Percentiles rank a stretch among this genome's conserved stretches.
phyloP scores from a whole-genome alignment of 64 coral and sea anemone genomes.

The Acropora yongei region DNA sequence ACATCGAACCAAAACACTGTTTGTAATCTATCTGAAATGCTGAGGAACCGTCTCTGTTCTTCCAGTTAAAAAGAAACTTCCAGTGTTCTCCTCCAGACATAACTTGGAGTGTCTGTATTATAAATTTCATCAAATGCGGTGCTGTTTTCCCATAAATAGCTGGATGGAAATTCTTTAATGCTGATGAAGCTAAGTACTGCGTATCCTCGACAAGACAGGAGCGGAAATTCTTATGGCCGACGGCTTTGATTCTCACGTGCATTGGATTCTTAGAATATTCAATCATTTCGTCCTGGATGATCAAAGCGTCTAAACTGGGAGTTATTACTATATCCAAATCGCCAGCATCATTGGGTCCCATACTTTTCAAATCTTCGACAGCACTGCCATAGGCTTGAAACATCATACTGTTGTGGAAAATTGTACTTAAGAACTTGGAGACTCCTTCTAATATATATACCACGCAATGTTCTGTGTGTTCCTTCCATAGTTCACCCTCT shows the following conservation, averaged over 20 bases:
- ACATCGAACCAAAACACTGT: neutral
- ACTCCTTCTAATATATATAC: neutral
- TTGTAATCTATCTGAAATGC: neutral
- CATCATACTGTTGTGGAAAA: neutral
- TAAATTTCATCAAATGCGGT: neutral
- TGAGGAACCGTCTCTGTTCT: neutral
- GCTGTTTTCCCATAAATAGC: slow-evolving; percentile 30
- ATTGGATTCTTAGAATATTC: slow-evolving; percentile 42
- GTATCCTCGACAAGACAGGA: slow-evolving; percentile 58
- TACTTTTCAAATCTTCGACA: neutral
- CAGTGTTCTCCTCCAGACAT: neutral
- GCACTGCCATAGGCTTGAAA: neutral
- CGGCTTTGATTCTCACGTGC: slow-evolving; percentile 40
- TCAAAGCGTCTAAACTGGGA: neutral
- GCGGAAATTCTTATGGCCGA: slow-evolving; percentile 22
- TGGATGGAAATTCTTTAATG: slow-evolving; percentile 61
- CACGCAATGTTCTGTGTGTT: neutral
- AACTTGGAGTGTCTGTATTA: neutral
- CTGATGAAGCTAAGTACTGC: slow-evolving; percentile 50
- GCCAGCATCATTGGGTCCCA: neutral
- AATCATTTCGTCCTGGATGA: slow-evolving; percentile 30
- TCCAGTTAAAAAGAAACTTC: neutral
- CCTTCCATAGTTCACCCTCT: neutral
- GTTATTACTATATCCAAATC: slow-evolving; percentile 14
- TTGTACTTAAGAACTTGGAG: neutral